Evolutionary conservation across 2,113 vertebrate genomes (phyloP).

Genomic region (Lepisosteus oculatus): DNA sequence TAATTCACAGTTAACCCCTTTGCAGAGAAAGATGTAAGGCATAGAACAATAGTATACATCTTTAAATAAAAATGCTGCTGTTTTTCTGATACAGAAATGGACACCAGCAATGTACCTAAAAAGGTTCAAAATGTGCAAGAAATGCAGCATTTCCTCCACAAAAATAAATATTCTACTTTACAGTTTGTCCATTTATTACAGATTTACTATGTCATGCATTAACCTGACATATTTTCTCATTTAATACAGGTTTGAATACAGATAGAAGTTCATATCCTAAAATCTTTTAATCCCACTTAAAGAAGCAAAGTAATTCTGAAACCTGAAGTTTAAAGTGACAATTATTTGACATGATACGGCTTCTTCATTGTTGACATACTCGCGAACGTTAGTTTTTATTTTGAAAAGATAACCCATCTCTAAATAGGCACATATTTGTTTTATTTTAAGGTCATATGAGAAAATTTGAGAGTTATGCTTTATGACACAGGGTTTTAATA

Average conservation of each 20-base stretch:
- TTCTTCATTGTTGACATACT: no score
- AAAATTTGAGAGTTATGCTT: not conserved
- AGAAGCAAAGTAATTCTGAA: no score
- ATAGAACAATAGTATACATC: not conserved
- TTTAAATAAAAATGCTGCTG: conserved; percentile 46
- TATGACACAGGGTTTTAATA: not conserved
- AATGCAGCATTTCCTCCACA: not conserved
- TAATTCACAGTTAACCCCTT: not conserved
- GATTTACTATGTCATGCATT: not conserved
- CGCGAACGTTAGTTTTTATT: no score
- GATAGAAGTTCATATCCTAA: no score
- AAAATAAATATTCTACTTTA: not conserved
- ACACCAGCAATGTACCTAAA: conserved; percentile 43
- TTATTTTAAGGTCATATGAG: not conserved
- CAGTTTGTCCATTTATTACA: not conserved
- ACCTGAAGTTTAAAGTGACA: no score
- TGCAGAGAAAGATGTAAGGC: not conserved
- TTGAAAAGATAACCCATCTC: no score
- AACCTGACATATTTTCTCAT: not conserved
- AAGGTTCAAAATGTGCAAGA: not conserved
- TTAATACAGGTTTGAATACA: not conserved
- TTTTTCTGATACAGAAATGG: conserved; percentile 80
- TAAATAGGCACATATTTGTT: not conserved
- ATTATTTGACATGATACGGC: no score
- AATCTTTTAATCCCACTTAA: no score